Base-by-base conservation (phyloP, 2,888 invertebrate species). In the Agrotis ipsilon region DNA sequence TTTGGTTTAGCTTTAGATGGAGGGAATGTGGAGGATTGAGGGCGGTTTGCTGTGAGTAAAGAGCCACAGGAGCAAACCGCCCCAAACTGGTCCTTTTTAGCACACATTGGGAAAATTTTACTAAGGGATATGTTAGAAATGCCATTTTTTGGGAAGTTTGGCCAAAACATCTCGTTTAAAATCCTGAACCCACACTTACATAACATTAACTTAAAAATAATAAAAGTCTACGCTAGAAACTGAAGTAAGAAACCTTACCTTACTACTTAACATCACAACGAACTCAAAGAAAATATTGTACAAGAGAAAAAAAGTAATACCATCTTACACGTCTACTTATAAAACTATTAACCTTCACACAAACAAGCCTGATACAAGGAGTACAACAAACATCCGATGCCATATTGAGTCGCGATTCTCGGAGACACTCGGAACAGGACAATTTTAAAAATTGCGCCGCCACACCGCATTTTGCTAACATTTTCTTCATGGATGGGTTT, bases 401-500 rank as follows among this genome's bases (percentile, higher is more conserved):
- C 68, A 75, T 63, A 68, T 80, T 61, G 66, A 72, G 66, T 54
- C 54, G 69, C 62, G 54, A 52, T 73, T 72, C 72, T 48, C 54
- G 64, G 46, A 78, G 68, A 75, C 66, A 85, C 58, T 78, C 58
- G 60, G 64, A 60, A 58, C 68, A 76, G 78, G 75, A 86, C 88
- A 87, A 89, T 89, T 90, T 88, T 81, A 46, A 82, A 85, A 85
- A 87, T 87, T 87, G 87, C 85, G 39, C 77, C 77, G 69, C 63
- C 80, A 62, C 72, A 72, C 77, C 80, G 78, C 86, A 77, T 84
- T 82, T 84, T 83, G 78, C 82, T 85, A 77, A 76, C 87, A 80
- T 81, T 87, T 87, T 87, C 87, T 84, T 83, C 84, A 78, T 78
- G 81, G 84, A 86, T 86, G 81, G 81, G 80, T 89, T 90, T 90